Conservation (phyloP, 2,888 invertebrate species). For the Sipha maydis region DNA sequence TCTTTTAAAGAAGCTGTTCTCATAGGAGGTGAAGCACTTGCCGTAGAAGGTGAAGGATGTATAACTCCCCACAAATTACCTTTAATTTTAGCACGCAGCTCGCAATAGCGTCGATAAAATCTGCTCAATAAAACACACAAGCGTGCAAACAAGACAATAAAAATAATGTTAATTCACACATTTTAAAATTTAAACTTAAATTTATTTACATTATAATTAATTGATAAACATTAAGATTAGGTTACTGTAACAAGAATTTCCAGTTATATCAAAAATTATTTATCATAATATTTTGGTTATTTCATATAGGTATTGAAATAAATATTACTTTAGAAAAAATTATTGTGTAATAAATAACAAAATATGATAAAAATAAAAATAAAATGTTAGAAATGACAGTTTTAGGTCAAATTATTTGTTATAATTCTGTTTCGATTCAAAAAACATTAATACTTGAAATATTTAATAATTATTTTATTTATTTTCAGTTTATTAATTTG, state of each 20-base stretch:
- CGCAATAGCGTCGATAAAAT: slow-evolving; percentile 89
- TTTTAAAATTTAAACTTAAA: neutral
- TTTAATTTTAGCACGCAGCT: slow-evolving; percentile 88
- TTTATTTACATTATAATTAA: neutral
- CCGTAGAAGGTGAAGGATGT: slow-evolving; percentile 65
- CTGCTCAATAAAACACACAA: slow-evolving; percentile 69
- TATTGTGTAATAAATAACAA: too few species aligned
- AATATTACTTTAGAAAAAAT: too few species aligned
- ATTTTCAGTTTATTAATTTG: too few species aligned
- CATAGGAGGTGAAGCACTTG: slow-evolving; percentile 62
- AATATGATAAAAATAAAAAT: too few species aligned
- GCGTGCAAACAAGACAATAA: slow-evolving; percentile 59
- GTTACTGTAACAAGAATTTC: neutral
- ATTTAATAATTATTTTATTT: too few species aligned
- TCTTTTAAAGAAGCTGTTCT: slow-evolving; percentile 70
- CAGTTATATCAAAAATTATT: neutral
- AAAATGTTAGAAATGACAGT: too few species aligned
- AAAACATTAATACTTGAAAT: too few species aligned
- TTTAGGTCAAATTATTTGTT: too few species aligned
- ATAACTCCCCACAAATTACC: slow-evolving; percentile 80
- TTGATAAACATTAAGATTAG: neutral
- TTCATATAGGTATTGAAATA: neutral
- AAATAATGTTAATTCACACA: slow-evolving; percentile 62
- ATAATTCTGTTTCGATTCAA: too few species aligned
- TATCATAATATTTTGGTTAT: neutral